Conservation (phyloP, 2,113 vertebrate species). For the Scopus umbretta region DNA sequence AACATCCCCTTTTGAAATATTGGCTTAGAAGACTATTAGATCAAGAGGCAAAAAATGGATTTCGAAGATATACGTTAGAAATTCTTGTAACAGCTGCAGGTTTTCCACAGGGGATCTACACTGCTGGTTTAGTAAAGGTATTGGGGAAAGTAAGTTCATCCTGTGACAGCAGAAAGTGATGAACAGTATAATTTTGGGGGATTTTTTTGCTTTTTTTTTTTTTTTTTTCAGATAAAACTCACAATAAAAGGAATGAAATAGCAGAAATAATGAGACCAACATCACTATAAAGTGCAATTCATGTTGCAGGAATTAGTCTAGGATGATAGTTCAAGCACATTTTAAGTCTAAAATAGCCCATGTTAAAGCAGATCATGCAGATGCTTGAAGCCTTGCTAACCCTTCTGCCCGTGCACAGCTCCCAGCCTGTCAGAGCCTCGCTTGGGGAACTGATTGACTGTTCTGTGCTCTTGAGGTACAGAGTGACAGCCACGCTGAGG, state of each 20-base stretch:
- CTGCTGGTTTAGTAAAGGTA: background rate
- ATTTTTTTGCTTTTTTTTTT: too few relatives aligned
- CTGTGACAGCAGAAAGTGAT: background rate
- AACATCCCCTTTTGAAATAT: conserved; percentile 64
- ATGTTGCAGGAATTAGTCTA: background rate
- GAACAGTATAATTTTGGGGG: background rate
- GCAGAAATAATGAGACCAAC: background rate
- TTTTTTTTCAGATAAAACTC: background rate
- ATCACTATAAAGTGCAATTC: background rate
- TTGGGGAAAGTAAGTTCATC: background rate
- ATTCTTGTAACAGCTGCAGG: conserved; percentile 12
- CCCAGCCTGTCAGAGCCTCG: background rate
- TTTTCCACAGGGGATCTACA: background rate
- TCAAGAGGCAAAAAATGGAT: conserved; percentile 50
- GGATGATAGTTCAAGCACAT: background rate
- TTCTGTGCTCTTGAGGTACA: accelerated
- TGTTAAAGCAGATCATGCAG: background rate
- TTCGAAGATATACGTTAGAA: background rate
- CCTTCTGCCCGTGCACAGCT: accelerated
- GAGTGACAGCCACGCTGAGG: background rate
- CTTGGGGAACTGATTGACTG: background rate
- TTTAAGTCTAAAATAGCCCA: background rate
- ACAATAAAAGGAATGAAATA: background rate
- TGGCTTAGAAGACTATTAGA: conserved; percentile 58
- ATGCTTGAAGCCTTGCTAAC: background rate